These are phyloP conservation scores for Calameuta pallipes DNA, from an alignment of 2,888 invertebrate genomes.

Conservation along the genomic window DNA sequence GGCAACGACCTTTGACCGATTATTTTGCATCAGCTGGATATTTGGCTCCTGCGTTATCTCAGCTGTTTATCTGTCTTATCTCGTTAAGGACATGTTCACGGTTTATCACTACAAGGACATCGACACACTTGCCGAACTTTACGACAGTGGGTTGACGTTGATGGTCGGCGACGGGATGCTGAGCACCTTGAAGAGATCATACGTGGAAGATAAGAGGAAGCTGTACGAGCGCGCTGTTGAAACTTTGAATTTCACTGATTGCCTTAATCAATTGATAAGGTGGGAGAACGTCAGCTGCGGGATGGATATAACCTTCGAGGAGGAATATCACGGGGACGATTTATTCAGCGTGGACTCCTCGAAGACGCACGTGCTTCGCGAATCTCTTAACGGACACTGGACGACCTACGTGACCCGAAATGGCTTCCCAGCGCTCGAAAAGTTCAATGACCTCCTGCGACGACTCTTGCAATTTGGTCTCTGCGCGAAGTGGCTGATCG, in stretches of 20 bases:
- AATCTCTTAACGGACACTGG: slow-evolving; percentile 29
- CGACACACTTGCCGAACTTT: slow-evolving; percentile 27
- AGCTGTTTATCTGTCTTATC: slow-evolving; percentile 17
- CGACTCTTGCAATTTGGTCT: slow-evolving; percentile 28
- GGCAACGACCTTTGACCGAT: slow-evolving; percentile 16
- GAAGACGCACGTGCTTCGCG: slow-evolving; percentile 26
- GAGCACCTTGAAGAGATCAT: slow-evolving; percentile 21
- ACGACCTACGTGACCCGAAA: slow-evolving; percentile 29
- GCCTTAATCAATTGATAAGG: slow-evolving; percentile 15
- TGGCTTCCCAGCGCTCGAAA: slow-evolving; percentile 23
- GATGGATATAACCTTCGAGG: not conserved
- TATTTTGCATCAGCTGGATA: slow-evolving; percentile 28
- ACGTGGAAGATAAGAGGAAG: not conserved
- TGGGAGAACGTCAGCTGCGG: slow-evolving; percentile 24
- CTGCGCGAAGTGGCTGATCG: slow-evolving; percentile 22
- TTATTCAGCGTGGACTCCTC: not conserved
- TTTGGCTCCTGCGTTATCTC: slow-evolving; percentile 25
- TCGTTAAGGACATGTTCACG: slow-evolving; percentile 27
- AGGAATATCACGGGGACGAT: no score
- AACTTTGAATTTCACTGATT: slow-evolving; percentile 20
- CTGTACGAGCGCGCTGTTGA: slow-evolving; percentile 14
- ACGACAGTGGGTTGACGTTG: slow-evolving; percentile 25
- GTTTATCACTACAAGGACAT: slow-evolving; percentile 19
- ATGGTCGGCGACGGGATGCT: slow-evolving; percentile 25
- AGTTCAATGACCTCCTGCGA: slow-evolving; percentile 16